Evolutionary conservation across 2,888 invertebrate genomes (phyloP).

Genomic region (Xanthia togata): DNA sequence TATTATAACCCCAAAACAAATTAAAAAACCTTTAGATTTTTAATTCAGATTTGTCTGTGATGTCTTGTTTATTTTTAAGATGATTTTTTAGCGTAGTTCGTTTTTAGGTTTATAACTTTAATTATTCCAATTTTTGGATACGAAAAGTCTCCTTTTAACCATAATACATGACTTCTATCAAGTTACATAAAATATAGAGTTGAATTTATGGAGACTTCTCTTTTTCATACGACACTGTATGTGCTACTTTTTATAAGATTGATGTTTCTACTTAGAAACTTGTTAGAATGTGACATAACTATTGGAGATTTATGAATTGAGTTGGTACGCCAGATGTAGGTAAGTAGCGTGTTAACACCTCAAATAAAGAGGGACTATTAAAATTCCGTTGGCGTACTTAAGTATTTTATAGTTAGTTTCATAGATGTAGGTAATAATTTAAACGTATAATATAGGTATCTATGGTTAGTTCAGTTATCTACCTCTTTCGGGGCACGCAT

Average conservation of each 20-base stretch:
- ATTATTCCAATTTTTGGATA: too few species aligned
- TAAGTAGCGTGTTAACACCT: neutral
- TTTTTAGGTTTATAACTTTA: too few species aligned
- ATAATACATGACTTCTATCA: neutral
- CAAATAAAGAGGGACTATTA: neutral
- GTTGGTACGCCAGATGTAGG: constrained; percentile 7
- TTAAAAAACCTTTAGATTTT: too few species aligned
- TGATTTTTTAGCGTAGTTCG: too few species aligned
- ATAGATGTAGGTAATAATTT: too few species aligned
- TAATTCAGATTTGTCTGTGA: too few species aligned
- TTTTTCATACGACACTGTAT: neutral
- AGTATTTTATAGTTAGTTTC: neutral
- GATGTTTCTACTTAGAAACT: constrained; percentile 26
- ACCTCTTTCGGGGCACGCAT: neutral
- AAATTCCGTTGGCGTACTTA: constrained; percentile 23
- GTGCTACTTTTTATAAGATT: constrained; percentile 27
- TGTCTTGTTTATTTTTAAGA: too few species aligned
- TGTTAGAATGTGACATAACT: neutral
- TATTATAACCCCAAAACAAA: too few species aligned
- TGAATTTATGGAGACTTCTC: neutral
- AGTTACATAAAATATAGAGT: neutral
- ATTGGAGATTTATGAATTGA: constrained; percentile 18
- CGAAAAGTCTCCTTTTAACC: neutral
- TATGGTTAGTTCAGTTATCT: too few species aligned
- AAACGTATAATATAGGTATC: too few species aligned